Evolutionary conservation across 2,797 vertebrate genomes (phyloP).

Genomic region (Loriculus beryllinus): DNA sequence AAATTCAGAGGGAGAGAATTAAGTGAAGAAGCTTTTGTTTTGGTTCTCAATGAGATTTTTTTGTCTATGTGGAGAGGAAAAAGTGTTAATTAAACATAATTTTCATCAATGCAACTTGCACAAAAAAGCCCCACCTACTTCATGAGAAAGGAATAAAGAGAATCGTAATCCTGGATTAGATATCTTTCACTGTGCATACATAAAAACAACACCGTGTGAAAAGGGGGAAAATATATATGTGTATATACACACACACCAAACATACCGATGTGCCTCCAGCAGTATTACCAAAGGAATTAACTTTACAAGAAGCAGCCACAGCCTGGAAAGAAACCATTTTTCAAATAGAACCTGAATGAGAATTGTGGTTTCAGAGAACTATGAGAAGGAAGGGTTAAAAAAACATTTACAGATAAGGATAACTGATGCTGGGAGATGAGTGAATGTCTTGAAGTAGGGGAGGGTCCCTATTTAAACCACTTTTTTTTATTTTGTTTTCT

Average conservation of each 20-base stretch:
- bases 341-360: slow-evolving; percentile 60
- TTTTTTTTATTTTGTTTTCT: not conserved
- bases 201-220: slow-evolving; percentile 67
- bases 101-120: slow-evolving; percentile 26
- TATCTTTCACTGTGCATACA: slow-evolving; percentile 53
- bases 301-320: slow-evolving; percentile 60
- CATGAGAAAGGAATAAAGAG: slow-evolving; percentile 66
- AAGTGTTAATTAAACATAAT: slow-evolving; percentile 55
- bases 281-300: slow-evolving; percentile 59
- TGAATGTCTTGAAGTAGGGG: slow-evolving; percentile 49
- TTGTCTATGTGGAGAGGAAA: not conserved
- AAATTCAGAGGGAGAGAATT: not conserved
- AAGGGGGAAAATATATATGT: slow-evolving; percentile 48
- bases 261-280: slow-evolving; percentile 55
- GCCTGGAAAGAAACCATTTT: slow-evolving; percentile 45
- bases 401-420: slow-evolving; percentile 58
- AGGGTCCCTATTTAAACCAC: slow-evolving; percentile 38
- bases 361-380: slow-evolving; percentile 53
- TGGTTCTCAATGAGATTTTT: not conserved
- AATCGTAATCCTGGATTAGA: slow-evolving; percentile 70
- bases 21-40: not conserved
- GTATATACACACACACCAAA: slow-evolving; percentile 46
- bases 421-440: slow-evolving; percentile 40
- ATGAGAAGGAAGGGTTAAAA: slow-evolving; percentile 65
- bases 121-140: slow-evolving; percentile 60